A percentile compares a stretch with the other conserved stretches of the same genome.
Evolutionary conservation across 2,888 invertebrate genomes (phyloP).

Genomic region (Amphipoea oculea): DNA sequence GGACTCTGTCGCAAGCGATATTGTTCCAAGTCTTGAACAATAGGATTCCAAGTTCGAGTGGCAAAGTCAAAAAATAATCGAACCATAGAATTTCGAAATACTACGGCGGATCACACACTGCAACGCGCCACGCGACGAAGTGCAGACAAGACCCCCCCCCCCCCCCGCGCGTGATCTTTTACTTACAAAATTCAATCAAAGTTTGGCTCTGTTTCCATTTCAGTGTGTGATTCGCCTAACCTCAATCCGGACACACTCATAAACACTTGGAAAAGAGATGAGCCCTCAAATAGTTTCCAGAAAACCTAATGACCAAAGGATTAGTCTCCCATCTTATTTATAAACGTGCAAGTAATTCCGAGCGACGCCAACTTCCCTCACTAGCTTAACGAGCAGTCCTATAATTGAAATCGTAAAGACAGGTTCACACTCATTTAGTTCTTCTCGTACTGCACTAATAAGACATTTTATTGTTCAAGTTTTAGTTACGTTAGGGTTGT

Average conservation of each 20-base stretch:
- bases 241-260: no score
- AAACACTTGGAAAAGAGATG: not conserved
- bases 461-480: slow-evolving; percentile 59
- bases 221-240: not conserved
- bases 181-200: no score
- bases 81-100: no score
- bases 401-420: slow-evolving; percentile 47
- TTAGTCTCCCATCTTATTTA: not conserved
- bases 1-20: not conserved
- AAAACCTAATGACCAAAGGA: no score
- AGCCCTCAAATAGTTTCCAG: not conserved
- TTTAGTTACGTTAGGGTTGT: slow-evolving; percentile 26
- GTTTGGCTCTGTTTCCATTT: no score
- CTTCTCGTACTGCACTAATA: slow-evolving; percentile 45
- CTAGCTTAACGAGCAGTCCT: slow-evolving; percentile 14
- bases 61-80: not conserved
- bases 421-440: slow-evolving; percentile 44
- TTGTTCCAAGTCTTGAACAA: no score
- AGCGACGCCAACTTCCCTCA: slow-evolving; percentile 13
- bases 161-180: no score
- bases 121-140: no score
- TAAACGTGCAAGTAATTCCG: not conserved
- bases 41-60: not conserved
- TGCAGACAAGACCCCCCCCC: no score
- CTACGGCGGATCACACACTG: no score